Percentiles rank a stretch among this genome's conserved stretches.
Evolutionary conservation across 2,888 invertebrate genomes (phyloP).

Genomic region (Phyllotreta cruciferae): DNA sequence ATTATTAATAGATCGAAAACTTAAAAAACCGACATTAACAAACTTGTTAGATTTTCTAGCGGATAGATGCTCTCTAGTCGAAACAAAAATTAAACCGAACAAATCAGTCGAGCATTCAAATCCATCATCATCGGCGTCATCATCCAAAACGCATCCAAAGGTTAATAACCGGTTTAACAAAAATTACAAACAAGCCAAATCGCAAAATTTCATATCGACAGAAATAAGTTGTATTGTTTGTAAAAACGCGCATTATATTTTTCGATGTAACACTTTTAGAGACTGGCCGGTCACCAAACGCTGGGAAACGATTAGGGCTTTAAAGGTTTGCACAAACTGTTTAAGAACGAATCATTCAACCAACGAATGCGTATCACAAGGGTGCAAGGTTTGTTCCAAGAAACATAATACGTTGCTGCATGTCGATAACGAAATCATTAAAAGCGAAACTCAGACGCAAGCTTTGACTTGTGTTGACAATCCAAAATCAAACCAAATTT

Average conservation of each 20-base stretch:
- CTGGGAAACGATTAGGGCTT: neutral
- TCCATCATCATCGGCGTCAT: neutral
- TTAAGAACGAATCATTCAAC: neutral
- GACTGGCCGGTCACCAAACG: neutral
- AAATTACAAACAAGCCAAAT: neutral
- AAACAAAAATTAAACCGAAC: slow-evolving; percentile 7
- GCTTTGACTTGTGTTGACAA: too few species aligned
- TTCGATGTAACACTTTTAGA: neutral
- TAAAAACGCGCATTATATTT: neutral
- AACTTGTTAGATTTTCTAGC: slow-evolving; percentile 6
- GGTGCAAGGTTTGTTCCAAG: neutral
- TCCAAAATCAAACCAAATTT: too few species aligned
- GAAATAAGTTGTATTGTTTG: slow-evolving; percentile 1
- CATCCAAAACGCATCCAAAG: neutral
- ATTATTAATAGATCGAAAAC: neutral
- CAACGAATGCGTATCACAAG: slow-evolving; percentile 1
- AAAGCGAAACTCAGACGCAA: too few species aligned
- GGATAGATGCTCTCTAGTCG: slow-evolving; percentile 2
- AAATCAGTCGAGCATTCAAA: slow-evolving; percentile 2
- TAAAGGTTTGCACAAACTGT: slow-evolving; percentile 2
- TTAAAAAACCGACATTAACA: neutral
- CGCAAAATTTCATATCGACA: neutral
- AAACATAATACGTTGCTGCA: neutral
- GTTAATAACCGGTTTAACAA: neutral
- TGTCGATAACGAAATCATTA: too few species aligned